Percentiles rank a stretch among this genome's conserved stretches.
Conservation (phyloP, 2,113 vertebrate genomes). For the Ceyx cyanopectus region DNA sequence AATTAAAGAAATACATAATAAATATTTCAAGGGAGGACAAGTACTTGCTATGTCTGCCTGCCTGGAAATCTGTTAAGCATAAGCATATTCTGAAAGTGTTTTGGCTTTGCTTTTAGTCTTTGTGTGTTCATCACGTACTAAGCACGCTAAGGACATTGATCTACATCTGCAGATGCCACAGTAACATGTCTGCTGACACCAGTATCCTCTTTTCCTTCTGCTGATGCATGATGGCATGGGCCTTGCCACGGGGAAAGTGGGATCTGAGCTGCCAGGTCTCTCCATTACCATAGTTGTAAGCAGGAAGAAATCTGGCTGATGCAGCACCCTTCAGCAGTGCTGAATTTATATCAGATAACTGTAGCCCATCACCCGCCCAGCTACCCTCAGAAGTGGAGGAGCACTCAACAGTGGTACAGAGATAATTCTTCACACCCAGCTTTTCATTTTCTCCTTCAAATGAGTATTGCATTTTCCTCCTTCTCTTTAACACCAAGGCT, state of each 20-base stretch:
- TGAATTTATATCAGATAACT: background rate
- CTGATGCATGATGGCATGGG: too few relatives aligned
- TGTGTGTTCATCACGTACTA: rapidly evolving
- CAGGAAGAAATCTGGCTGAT: background rate
- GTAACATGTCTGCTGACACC: background rate
- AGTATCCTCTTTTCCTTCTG: background rate
- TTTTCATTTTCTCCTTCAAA: background rate
- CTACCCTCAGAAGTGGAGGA: background rate
- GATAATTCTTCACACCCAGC: background rate
- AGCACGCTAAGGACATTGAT: background rate
- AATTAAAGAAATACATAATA: background rate
- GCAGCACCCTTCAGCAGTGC: background rate
- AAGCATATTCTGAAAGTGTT: background rate
- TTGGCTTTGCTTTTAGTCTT: background rate
- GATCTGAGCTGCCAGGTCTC: background rate
- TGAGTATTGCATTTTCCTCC: background rate
- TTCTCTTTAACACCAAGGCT: background rate
- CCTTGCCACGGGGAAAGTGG: background rate
- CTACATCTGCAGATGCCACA: background rate
- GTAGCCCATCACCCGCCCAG: background rate
- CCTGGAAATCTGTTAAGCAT: background rate
- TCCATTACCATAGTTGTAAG: rapidly evolving
- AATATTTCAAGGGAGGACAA: background rate
- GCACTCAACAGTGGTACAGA: background rate
- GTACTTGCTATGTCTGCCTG: background rate